These are phyloP conservation scores for Acyrthosiphon pisum DNA, from an alignment of 1,140 invertebrate species.

Conservation along the genomic window DNA sequence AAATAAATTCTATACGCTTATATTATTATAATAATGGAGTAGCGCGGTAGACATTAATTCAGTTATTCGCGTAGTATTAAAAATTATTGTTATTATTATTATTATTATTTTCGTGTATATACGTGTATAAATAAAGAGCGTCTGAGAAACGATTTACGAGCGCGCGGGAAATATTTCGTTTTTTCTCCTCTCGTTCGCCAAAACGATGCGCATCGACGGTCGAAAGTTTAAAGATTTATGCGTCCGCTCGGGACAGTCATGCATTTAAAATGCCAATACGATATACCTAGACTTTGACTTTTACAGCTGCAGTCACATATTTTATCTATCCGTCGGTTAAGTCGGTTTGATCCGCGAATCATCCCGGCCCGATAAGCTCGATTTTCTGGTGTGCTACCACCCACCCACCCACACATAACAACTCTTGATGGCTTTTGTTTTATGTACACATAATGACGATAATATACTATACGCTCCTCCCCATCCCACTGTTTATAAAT, in stretches of 20 bases:
- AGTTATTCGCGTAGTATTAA: background rate
- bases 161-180: background rate
- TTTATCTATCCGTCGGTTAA: background rate
- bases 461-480: background rate
- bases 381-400: background rate
- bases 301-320: background rate
- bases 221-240: constrained; percentile 18
- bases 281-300: constrained; percentile 30
- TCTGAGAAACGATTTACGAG: background rate
- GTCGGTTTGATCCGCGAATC: background rate
- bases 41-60: background rate
- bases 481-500: background rate
- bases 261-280: constrained; percentile 6
- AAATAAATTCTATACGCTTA: background rate
- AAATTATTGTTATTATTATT: too few species aligned
- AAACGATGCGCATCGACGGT: background rate
- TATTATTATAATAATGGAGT: too few species aligned
- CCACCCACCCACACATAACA: background rate
- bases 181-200: background rate
- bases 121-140: background rate
- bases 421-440: background rate
- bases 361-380: background rate
- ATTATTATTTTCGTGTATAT: too few species aligned
- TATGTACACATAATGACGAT: background rate
- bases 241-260: background rate